Evolutionary conservation across 1,140 invertebrate genomes (phyloP).

Genomic region (Meloidogyne hapla): DNA sequence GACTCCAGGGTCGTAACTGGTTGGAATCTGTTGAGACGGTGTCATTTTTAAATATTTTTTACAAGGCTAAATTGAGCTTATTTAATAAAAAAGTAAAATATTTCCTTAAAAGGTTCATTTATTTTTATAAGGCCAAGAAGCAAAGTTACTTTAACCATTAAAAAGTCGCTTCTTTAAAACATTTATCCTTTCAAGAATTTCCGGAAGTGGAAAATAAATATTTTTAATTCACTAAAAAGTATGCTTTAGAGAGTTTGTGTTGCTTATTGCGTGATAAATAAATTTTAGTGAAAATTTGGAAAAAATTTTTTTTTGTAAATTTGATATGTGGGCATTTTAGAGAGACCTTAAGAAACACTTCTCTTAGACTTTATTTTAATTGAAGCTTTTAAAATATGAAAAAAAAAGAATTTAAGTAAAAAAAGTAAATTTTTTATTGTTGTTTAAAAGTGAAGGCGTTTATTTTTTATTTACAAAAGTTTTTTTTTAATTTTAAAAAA

Average conservation of each 20-base stretch:
- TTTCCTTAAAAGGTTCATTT: no score
- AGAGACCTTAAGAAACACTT: neutral
- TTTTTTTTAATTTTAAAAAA: neutral
- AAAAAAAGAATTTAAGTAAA: neutral
- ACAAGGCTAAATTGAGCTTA: no score
- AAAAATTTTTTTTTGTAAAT: neutral
- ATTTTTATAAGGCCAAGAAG: no score
- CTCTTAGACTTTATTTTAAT: neutral
- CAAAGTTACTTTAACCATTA: no score
- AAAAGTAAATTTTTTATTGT: neutral
- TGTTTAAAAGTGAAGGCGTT: neutral
- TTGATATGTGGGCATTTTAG: neutral
- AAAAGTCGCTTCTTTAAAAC: no score
- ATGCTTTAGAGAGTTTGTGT: neutral
- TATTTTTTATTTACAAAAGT: neutral
- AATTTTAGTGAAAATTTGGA: neutral
- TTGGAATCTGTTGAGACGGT: no score
- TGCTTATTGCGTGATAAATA: neutral
- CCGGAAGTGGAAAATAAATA: neutral
- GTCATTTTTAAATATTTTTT: no score
- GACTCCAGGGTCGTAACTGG: no score
- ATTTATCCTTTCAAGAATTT: no score
- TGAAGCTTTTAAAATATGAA: constrained; percentile 3
- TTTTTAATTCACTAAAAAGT: neutral
- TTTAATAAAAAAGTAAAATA: no score